A percentile compares a stretch with the other conserved stretches of the same genome.
phyloP scores from a whole-genome alignment of 2,113 vertebrate species.

The Dipodomys stephensi region DNA sequence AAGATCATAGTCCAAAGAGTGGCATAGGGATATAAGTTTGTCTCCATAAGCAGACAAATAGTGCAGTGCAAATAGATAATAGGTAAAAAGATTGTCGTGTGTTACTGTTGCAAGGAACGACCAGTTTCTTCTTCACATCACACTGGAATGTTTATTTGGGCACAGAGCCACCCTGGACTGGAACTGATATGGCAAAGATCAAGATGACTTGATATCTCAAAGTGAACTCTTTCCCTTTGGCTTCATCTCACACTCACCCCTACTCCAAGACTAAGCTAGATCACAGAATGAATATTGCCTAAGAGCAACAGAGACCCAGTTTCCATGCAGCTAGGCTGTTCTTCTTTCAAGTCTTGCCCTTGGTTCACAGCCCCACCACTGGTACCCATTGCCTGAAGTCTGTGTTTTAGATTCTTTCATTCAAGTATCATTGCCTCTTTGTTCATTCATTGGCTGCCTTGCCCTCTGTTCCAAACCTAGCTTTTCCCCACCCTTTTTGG shows the following conservation, averaged over 20 bases:
- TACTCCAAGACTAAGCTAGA: background rate
- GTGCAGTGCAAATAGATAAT: conserved; percentile 3
- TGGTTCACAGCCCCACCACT: conserved; percentile 22
- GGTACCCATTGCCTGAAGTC: conserved; percentile 44
- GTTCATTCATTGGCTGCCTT: conserved; percentile 61
- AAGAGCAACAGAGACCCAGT: conserved; percentile 36
- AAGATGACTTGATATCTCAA: conserved; percentile 57
- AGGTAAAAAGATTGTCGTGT: conserved; percentile 29
- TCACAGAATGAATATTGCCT: background rate
- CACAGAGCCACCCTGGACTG: conserved; percentile 19
- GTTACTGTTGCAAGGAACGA: conserved; percentile 45
- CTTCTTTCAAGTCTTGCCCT: conserved; percentile 54
- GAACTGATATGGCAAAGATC: conserved; percentile 43
- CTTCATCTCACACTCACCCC: conserved; percentile 13
- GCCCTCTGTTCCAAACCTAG: conserved; percentile 24
- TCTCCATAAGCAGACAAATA: background rate
- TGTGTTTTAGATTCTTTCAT: conserved; percentile 47
- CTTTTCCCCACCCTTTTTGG: background rate
- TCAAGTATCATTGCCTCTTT: conserved; percentile 59
- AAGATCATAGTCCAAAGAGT: conserved; percentile 27
- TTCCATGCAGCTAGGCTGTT: conserved; percentile 1
- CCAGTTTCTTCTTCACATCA: conserved; percentile 49
- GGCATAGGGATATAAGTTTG: conserved; percentile 16
- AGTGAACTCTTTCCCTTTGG: conserved; percentile 37
- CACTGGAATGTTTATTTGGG: conserved; percentile 73